These are phyloP conservation scores for Oligia strigilis DNA, from an alignment of 2,888 invertebrate genomes.

Conservation along the genomic window DNA sequence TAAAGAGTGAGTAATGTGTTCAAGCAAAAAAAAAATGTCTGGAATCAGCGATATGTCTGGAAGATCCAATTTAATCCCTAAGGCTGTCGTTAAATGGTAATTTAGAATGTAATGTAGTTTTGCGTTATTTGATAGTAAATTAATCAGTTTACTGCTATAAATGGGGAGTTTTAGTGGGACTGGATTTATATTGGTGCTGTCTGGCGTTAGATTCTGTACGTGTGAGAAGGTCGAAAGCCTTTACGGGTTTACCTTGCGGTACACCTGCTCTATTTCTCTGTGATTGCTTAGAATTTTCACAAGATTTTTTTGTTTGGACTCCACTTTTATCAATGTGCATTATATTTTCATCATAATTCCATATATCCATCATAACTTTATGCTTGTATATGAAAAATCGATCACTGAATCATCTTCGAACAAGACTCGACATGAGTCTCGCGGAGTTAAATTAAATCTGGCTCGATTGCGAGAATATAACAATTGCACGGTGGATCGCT, in stretches of 20 bases:
- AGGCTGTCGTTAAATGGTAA: constrained; percentile 45
- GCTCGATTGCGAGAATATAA: constrained; percentile 46
- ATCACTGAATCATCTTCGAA: constrained; percentile 15
- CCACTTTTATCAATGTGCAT: background rate
- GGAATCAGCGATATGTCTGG: constrained; percentile 42
- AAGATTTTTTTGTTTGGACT: background rate
- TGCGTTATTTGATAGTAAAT: constrained; percentile 45
- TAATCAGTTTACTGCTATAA: constrained; percentile 45
- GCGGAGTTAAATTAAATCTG: constrained; percentile 46
- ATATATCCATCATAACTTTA: no score
- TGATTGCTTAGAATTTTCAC: no score
- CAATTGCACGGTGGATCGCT: constrained; percentile 54
- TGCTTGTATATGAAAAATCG: background rate
- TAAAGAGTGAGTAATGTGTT: background rate
- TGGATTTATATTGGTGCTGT: constrained; percentile 23
- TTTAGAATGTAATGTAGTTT: constrained; percentile 49
- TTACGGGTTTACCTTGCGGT: background rate
- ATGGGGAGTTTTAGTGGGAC: constrained; percentile 26
- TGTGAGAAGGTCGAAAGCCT: constrained; percentile 21
- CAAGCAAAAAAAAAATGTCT: constrained; percentile 27
- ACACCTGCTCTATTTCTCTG: background rate
- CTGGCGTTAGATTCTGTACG: constrained; percentile 12
- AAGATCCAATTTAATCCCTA: constrained; percentile 22
- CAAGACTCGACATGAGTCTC: no score
- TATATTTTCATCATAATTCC: background rate